Base-by-base conservation (phyloP, 2,113 vertebrate genomes). In the Hypanus sabinus region DNA sequence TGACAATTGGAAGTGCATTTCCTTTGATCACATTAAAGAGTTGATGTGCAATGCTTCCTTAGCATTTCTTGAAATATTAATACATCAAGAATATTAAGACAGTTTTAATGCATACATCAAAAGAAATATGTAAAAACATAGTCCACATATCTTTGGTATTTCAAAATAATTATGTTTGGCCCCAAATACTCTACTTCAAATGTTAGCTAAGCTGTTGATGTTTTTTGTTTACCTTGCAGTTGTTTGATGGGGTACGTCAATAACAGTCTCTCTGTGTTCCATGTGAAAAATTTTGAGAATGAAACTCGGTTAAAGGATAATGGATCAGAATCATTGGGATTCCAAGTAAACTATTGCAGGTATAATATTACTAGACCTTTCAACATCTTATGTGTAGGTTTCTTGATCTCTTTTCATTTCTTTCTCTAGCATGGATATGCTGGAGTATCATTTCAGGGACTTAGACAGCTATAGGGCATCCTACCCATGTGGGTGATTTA, bases 211-310 rank as follows among this genome's bases (percentile, higher is more conserved):
- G 9, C 16, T 65, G 30, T 33, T 88, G 12, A 88, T 27, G 18
- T 14, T 85, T 0, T 16, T 65, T 90, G 60, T 65, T 90, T 90
- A 90, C 16, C 18, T 93, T 94, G 0, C 95, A 99, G 98, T 96
- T 99, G 98, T 95, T 97, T 97, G 96, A 95, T 96, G 0, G 98
- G 98, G 0, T 99, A 99, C 94, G 96, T 99, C 94, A 97, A 98
- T 94, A 95, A 98, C 96, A 98, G 98, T n/a, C 96, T 99, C 94
- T 97, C 98, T 0, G 80, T 95, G 0, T 98, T 98, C 73, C 94
- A 83, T 18, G 20, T 96, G 94, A 81, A 71, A 0, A 55, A 94
- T 12, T 0, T 20, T 0, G 75, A 76, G 1, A 93, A 97, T n/a
- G 22, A 20, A 55, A 93, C 70, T 6, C 20, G 2, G 5, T 70